Percentiles rank a stretch among this genome's conserved stretches.
These are phyloP conservation scores for Siniperca scherzeri DNA, from an alignment of 2,797 vertebrate species.

Conservation along the genomic window DNA sequence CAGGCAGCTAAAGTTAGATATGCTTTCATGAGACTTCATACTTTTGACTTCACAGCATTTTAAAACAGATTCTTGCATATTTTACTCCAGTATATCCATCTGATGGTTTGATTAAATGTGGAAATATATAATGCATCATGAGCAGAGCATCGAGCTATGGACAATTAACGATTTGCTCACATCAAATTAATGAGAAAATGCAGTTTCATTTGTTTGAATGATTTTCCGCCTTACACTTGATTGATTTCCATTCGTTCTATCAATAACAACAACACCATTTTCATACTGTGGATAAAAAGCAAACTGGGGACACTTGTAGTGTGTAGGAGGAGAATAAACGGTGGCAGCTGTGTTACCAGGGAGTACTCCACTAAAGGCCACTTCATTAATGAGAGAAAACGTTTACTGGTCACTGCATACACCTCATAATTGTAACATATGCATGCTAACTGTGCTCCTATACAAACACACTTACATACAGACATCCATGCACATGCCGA, in stretches of 20 bases:
- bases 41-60: neutral
- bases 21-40: neutral
- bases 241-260: conserved; percentile 44
- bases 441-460: neutral
- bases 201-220: conserved; percentile 9
- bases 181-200: conserved; percentile 38
- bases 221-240: conserved; percentile 36
- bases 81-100: neutral
- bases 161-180: conserved; percentile 29
- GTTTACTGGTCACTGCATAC: neutral
- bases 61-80: neutral
- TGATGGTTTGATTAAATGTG: conserved; percentile 13
- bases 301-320: conserved; percentile 6
- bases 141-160: neutral
- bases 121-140: neutral
- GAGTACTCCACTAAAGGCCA: neutral
- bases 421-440: neutral
- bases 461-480: neutral
- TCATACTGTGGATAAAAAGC: conserved; percentile 15
- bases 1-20: neutral
- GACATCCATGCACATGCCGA: neutral
- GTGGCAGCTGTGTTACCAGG: neutral
- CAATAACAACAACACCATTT: neutral
- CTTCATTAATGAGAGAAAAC: conserved; percentile 5
- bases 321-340: neutral